Evolutionary conservation across 2,797 vertebrate species (phyloP), one percentile per base, ranked within the genome.

Genomic region (Poliocrania exsul): DNA sequence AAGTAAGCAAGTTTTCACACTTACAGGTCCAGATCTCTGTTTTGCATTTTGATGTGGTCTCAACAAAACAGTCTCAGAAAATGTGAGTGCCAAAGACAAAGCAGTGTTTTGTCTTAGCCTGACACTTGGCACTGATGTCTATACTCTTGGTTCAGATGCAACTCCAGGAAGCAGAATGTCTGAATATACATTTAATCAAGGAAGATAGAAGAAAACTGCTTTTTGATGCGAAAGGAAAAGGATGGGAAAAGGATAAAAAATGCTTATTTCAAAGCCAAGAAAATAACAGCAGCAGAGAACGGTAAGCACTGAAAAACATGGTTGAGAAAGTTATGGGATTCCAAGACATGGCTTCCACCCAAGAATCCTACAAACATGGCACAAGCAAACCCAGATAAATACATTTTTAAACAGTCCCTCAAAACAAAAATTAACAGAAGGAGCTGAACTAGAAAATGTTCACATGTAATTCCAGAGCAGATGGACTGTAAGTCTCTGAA

Each of bases 351-450:
- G 96, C 95, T 88, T 81, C 77, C 77, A 64, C 95, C 95, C 96
- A 97, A 96, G 56, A 96, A 96, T 96, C 67, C 80, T 88, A 78
- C 89, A 94, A 92, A 82, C 66, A 57, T 24, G 89, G 91, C 87
- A 96, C 87, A 94, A 93, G 89, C 74, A 95, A 93, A 72, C 69
- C 67, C 85, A 93, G 91, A 94, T 94, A 94, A 91, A 97, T 92
- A 83, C 89, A 81, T 86, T 91, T 97, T 96, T 57, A 91, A 95
- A 84, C 94, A 95, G 87, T 57, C 74, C 81, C 91, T 95, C 85
- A 71, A 91, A 92, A 90, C 93, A 95, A 94, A 93, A 95, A 92
- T 82, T 90, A 95, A 94, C 95, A 96, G 94, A 97, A 96, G 95
- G 96, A 96, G 86, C 91, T 80, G 89, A 93, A 91, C 94, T 93